Base-by-base conservation (phyloP, 2,888 invertebrate species). In the Mimas tiliae region DNA sequence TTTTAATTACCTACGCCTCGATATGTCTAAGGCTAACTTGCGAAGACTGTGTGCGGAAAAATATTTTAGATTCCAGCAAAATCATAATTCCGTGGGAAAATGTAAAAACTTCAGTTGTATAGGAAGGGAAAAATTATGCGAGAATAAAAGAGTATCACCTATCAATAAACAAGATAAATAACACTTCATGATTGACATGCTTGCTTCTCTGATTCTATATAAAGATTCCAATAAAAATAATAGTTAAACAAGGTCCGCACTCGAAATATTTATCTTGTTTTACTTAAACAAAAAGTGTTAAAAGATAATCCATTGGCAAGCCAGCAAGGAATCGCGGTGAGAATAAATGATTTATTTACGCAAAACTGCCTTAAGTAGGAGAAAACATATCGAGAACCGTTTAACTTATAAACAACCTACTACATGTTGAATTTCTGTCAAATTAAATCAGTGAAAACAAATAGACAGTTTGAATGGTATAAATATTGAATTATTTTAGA, bases 301-400 rank as follows among this genome's bases (percentile, higher is more conserved):
- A n/a, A 58, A 58, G 12, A 42, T 58, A 58, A 58, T 58, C 19
- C 38, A 58, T 34, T 58, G 16, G 38, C 55, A 58, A 11, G 11
- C n/a, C 34, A 34, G 38, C 12, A 4, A 11, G 11, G 16, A 58
- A 58, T 11, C 42, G 58, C 42, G 38, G 19, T 12, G 7, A 58
- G 58, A 42, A 58, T 58, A 58, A 58, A 42, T 42, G 42, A 58
- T 58, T 55, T 42, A 58, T 58, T 19, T 42, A 63, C 48, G 27
- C 21, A 9, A 48, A 63, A 45, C 7, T 33, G 47, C 63, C 9
- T 50, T 63, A 27, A 63, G 21, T 21, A 48, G 48, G 63, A 48
- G 27, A 48, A 48, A 27, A 50, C 33, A 27, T 63, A 38, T 58
- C 42, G 12, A 42, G 12, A 12, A 19, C 38, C 38, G 11, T 19